A percentile compares a stretch with the other conserved stretches of the same genome.
Conservation (phyloP, 2,113 vertebrate genomes). For the Anthoscopus minutus region DNA sequence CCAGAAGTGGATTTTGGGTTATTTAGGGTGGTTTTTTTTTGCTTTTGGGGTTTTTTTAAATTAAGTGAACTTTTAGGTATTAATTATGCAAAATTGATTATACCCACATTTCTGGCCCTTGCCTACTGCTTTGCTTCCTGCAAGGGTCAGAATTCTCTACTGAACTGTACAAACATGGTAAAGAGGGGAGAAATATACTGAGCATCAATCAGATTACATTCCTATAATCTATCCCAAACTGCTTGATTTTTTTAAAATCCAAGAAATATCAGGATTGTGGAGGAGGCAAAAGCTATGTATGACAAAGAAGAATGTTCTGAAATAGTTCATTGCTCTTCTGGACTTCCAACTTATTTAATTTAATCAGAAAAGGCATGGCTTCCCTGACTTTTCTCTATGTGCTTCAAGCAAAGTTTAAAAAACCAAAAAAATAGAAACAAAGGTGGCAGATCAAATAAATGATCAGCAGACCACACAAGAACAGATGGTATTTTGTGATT, state of each 20-base stretch:
- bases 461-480: not conserved
- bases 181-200: not conserved
- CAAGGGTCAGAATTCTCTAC: not conserved
- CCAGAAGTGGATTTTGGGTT: not conserved
- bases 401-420: not conserved
- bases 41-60: too few relatives aligned
- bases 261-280: not conserved
- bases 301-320: not conserved
- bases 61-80: not conserved
- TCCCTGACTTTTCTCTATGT: not conserved
- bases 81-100: not conserved
- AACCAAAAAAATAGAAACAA: constrained; percentile 9
- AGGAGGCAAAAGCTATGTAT: not conserved
- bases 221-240: not conserved
- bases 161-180: not conserved
- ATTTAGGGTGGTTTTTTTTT: too few relatives aligned
- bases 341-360: not conserved
- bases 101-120: not conserved
- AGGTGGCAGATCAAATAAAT: not conserved
- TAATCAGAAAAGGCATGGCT: not conserved
- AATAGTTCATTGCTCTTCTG: not conserved
- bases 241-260: not conserved
- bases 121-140: not conserved
- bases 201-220: not conserved
- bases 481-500: not conserved